These are phyloP conservation scores for Diglossa brunneiventris DNA, from an alignment of 2,113 vertebrate genomes.

Conservation along the genomic window DNA sequence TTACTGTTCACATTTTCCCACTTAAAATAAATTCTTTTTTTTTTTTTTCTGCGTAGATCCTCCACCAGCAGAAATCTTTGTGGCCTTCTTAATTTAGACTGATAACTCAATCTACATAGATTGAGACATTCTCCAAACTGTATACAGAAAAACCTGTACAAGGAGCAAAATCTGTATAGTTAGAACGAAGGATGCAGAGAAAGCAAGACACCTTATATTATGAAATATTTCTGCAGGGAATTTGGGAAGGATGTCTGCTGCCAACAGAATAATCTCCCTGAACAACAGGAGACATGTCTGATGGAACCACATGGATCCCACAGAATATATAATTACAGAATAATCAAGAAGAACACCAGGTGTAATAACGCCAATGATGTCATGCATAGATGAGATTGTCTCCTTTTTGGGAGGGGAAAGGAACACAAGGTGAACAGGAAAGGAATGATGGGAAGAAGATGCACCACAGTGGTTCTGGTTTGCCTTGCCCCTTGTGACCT, in stretches of 20 bases:
- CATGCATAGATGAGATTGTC: not conserved
- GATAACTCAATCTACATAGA: not conserved
- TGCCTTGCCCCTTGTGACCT: not conserved
- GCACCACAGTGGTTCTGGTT: accelerated
- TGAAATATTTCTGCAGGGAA: not conserved
- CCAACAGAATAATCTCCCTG: not conserved
- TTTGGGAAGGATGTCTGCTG: not conserved
- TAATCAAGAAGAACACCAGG: not conserved
- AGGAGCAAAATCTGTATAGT: not conserved
- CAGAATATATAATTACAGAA: not conserved
- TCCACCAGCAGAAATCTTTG: not conserved
- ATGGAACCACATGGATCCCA: not conserved
- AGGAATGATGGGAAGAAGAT: not conserved
- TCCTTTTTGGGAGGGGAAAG: not conserved
- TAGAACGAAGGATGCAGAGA: not conserved
- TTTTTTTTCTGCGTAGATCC: not conserved
- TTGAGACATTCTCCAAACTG: not conserved
- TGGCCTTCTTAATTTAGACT: not conserved
- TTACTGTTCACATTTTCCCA: not conserved
- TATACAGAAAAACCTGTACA: not conserved
- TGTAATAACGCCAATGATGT: not conserved
- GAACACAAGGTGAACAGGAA: not conserved
- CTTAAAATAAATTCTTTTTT: not conserved
- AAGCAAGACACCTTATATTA: not conserved
- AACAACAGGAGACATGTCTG: not conserved